These are phyloP conservation scores for Papilio glaucus DNA, from an alignment of 1,140 invertebrate genomes.

Conservation along the genomic window DNA sequence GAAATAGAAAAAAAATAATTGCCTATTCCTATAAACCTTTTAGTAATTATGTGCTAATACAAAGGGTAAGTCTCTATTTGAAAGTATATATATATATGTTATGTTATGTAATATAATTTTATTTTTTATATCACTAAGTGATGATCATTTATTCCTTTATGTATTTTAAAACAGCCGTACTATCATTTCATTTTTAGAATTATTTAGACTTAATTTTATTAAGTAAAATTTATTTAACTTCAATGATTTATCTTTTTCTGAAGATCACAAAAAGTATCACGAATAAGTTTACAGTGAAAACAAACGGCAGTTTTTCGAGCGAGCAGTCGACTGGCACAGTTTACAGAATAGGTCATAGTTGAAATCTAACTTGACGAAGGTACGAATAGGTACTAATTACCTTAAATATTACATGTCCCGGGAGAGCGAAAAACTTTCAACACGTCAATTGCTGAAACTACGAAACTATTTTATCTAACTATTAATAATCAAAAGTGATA, in stretches of 20 bases:
- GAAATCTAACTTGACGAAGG: slow-evolving; percentile 13
- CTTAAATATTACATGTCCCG: slow-evolving; percentile 23
- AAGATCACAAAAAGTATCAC: slow-evolving; percentile 59
- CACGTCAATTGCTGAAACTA: slow-evolving; percentile 38
- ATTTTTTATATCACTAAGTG: slow-evolving; percentile 72
- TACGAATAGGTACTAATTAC: not conserved
- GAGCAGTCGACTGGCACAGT: not conserved
- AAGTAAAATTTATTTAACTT: slow-evolving; percentile 60
- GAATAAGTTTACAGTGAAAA: slow-evolving; percentile 30
- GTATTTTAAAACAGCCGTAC: slow-evolving; percentile 49
- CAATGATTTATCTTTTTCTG: slow-evolving; percentile 49
- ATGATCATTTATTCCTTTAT: slow-evolving; percentile 52
- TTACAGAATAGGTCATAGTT: too few species aligned
- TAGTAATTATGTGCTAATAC: slow-evolving; percentile 43
- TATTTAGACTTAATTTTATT: slow-evolving; percentile 72
- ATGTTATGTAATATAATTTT: slow-evolving; percentile 58
- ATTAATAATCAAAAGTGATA: slow-evolving; percentile 59
- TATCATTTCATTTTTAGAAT: slow-evolving; percentile 56
- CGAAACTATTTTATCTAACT: slow-evolving; percentile 44
- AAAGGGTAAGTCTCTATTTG: slow-evolving; percentile 52
- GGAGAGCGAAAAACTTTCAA: slow-evolving; percentile 27
- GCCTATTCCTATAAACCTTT: slow-evolving; percentile 72
- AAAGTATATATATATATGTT: slow-evolving; percentile 75
- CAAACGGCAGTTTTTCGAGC: slow-evolving; percentile 2
- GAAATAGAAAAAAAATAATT: slow-evolving; percentile 55